Base-by-base conservation (phyloP, 37 sponge, comb jelly and placozoan genomes). In the Eunapius fragilis region DNA sequence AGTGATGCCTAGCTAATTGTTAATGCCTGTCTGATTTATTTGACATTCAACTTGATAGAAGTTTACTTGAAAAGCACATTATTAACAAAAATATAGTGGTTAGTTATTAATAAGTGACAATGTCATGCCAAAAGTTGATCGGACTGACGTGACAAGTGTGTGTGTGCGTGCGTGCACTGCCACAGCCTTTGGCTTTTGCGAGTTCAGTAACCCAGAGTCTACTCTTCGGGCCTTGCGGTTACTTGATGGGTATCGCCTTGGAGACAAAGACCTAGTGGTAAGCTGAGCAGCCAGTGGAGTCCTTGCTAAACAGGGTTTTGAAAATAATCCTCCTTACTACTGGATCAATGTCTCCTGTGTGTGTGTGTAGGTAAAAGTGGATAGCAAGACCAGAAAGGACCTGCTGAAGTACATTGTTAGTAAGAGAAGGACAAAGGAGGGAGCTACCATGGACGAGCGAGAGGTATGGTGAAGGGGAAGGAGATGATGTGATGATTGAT, bases 111-210 rank as follows among this genome's bases (percentile, higher is more conserved):
- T 75, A 19, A 37, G 32, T 3, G 41, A 41, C 6, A 6, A 9
- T 9, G 41, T 41, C 41, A 41, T 41, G 41, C 6, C 41, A 41
- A 6, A 3, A 41, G 3, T 3, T 41, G 41, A 41, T 41, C 41
- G 41, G n/a, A n/a, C n/a, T 41, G 41, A 41, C 6, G 6, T 41
- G 6, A 9, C 6, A 41, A 9, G 3, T 41, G 41, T 41, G 41
- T 41, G 71, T 70, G 25, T 70, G 27, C 7, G 27, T 22, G 41
- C 6, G 41, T 58, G 58, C n/a, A n/a, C 34, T 86, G 70, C 31
- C 83, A 24, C 68, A 96, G 98, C 93, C 6, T 98, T 98, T 89
- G 99, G 99, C 35, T 98, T 98, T 82, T 98, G 99, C 91, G 99
- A 98, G 83, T 98, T 92, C 87, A 82, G 85, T 11, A 91, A 95